Conservation (phyloP, 2,113 vertebrate genomes). For the Toxostoma redivivum region DNA sequence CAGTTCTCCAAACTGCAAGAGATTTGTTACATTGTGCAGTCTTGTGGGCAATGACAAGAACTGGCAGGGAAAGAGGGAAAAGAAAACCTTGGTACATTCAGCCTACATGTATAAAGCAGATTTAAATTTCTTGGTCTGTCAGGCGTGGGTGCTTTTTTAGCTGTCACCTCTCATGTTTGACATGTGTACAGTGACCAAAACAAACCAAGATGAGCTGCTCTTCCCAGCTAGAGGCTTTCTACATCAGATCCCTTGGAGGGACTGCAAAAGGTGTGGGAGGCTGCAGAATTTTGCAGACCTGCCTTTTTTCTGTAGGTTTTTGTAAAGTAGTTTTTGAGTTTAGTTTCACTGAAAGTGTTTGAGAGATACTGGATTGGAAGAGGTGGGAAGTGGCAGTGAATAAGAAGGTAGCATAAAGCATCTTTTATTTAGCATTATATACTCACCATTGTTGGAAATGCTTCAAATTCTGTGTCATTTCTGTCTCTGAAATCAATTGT, state of each 20-base stretch:
- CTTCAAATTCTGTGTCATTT: background rate
- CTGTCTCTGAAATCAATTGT: background rate
- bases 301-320: background rate
- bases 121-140: background rate
- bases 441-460: slow-evolving; percentile 52
- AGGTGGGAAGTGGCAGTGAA: background rate
- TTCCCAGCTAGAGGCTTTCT: background rate
- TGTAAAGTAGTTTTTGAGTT: background rate
- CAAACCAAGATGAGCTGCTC: background rate
- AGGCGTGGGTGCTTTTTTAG: background rate
- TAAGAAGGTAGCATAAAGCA: background rate
- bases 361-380: background rate
- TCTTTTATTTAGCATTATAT: background rate
- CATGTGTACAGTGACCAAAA: background rate
- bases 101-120: background rate
- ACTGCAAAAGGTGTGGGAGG: background rate
- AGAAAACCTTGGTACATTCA: background rate
- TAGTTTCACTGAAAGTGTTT: background rate
- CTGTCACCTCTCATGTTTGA: background rate
- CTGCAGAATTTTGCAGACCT: background rate
- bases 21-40: background rate
- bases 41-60: slow-evolving; percentile 10
- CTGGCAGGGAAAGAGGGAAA: background rate
- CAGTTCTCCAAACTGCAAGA: background rate
- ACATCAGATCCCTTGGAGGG: background rate